A percentile compares a stretch with the other conserved stretches of the same genome.
phyloP scores from a whole-genome alignment of 2,113 vertebrate species.

The Hippocampus barbouri region DNA sequence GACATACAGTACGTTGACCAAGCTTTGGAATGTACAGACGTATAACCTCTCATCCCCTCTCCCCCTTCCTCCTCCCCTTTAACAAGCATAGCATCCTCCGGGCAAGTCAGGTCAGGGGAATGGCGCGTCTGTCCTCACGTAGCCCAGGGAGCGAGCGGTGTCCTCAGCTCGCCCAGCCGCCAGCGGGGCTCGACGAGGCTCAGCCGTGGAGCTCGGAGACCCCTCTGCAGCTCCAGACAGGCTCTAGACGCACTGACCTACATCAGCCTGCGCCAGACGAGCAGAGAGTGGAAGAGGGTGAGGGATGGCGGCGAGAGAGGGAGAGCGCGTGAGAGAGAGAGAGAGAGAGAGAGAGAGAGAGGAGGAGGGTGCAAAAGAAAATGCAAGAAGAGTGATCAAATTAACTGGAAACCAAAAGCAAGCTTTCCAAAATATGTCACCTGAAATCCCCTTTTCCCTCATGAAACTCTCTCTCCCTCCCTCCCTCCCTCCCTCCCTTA shows the following conservation, averaged over 20 bases:
- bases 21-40: conserved; percentile 30
- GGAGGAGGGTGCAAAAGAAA: conserved; percentile 3
- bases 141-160: conserved; percentile 38
- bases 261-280: conserved; percentile 62
- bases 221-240: conserved; percentile 61
- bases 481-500: conserved; percentile 12
- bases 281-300: conserved; percentile 37
- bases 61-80: conserved; percentile 11
- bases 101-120: conserved; percentile 50
- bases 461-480: conserved; percentile 16
- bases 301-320: conserved; percentile 9
- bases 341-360: conserved; percentile 13
- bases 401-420: conserved; percentile 13
- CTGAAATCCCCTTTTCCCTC: conserved; percentile 18
- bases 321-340: conserved; percentile 14
- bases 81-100: conserved; percentile 42
- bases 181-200: conserved; percentile 44
- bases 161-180: conserved; percentile 44
- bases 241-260: conserved; percentile 70
- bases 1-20: conserved; percentile 20
- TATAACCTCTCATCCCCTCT: conserved; percentile 13
- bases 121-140: conserved; percentile 50
- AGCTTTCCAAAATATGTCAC: background rate
- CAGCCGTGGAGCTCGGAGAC: conserved; percentile 50
- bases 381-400: conserved; percentile 17